Conservation (phyloP, 2,113 vertebrate genomes). For the Lethenteron camtschaticum region DNA sequence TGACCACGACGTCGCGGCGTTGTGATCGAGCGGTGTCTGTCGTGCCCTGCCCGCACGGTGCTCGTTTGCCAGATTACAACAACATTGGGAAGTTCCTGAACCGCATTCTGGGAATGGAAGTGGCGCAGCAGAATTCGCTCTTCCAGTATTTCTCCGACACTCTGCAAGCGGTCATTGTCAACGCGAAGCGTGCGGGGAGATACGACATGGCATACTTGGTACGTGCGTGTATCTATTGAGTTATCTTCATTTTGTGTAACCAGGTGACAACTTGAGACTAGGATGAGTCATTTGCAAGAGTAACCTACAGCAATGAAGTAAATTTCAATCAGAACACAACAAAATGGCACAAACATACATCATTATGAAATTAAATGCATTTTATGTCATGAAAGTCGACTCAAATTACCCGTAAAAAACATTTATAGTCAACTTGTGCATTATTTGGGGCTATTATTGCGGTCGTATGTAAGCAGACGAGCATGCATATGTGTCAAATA, state of each 20-base stretch:
- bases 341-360: too few relatives aligned
- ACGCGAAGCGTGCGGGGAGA: conserved; percentile 85
- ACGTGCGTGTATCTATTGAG: conserved; percentile 12
- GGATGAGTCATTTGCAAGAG: too few relatives aligned
- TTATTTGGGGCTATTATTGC: background rate
- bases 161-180: conserved; percentile 65
- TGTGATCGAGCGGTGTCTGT: background rate
- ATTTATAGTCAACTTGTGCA: background rate
- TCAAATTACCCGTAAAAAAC: background rate
- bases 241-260: background rate
- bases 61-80: conserved; percentile 60
- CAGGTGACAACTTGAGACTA: too few relatives aligned
- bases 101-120: conserved; percentile 87
- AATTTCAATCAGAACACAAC: too few relatives aligned
- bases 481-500: too few relatives aligned
- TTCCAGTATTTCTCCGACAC: conserved; percentile 98
- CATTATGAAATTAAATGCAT: too few relatives aligned
- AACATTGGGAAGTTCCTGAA: conserved; percentile 96
- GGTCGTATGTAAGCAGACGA: too few relatives aligned
- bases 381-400: too few relatives aligned
- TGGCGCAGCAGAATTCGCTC: conserved; percentile 81
- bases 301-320: too few relatives aligned
- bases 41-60: background rate
- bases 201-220: conserved; percentile 96
- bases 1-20: background rate